Percentiles rank a stretch among this genome's conserved stretches.
phyloP scores from a whole-genome alignment of 2,113 vertebrate genomes.

The Aviceda subcristata region DNA sequence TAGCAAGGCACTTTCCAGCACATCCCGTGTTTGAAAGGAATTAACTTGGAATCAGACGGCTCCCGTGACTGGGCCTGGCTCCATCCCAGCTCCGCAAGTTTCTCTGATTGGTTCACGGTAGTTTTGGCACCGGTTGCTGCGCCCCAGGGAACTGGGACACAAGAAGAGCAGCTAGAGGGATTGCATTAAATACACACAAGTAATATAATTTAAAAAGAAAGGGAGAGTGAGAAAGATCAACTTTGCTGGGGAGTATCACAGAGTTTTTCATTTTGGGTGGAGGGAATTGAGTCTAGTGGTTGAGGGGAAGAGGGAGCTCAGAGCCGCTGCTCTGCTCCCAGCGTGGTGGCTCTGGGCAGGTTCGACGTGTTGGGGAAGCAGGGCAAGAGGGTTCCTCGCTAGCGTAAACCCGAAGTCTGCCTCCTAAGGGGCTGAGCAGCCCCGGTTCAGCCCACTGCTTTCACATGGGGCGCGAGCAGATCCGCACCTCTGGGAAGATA shows the following conservation, averaged over 20 bases:
- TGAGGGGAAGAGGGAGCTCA: background rate
- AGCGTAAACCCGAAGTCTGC: background rate
- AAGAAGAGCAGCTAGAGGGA: slow-evolving; percentile 20
- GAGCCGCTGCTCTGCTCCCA: background rate
- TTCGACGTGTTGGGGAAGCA: rapidly evolving
- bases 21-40: background rate
- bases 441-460: background rate
- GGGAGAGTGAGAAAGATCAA: background rate
- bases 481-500: background rate
- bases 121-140: background rate
- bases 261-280: background rate
- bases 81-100: background rate
- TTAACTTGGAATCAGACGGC: background rate
- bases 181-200: background rate
- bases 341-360: rapidly evolving
- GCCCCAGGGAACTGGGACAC: slow-evolving; percentile 2
- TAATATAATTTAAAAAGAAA: background rate
- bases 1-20: background rate
- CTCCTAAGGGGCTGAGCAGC: background rate
- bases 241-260: background rate
- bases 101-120: background rate
- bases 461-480: background rate
- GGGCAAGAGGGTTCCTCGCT: background rate
- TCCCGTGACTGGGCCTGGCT: background rate
- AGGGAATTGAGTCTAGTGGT: background rate